A percentile compares a stretch with the other conserved stretches of the same genome.
phyloP scores from a whole-genome alignment of 1,140 invertebrate genomes.

The Cydia strobilella region DNA sequence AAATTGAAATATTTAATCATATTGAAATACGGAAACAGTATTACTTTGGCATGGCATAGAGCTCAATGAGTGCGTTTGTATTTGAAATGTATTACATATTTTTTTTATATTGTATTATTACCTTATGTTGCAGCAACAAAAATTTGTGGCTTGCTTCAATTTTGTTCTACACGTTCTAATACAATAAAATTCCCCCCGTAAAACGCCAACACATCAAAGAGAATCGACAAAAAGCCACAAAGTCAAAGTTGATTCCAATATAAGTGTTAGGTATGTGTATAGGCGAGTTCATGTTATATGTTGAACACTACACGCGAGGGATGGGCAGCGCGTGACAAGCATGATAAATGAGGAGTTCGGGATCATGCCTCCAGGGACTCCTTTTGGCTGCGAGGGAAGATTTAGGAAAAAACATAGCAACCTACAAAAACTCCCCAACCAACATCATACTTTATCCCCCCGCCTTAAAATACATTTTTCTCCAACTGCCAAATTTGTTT shows the following conservation, averaged over 20 bases:
- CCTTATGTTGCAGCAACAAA: neutral
- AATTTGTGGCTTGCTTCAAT: neutral
- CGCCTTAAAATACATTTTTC: conserved; percentile 46
- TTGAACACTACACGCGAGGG: conserved; percentile 66
- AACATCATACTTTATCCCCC: conserved; percentile 45
- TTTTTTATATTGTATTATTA: neutral
- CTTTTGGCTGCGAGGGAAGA: conserved; percentile 55
- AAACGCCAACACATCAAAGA: conserved; percentile 19
- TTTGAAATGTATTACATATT: neutral
- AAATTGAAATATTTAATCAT: too few species aligned
- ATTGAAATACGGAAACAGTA: too few species aligned
- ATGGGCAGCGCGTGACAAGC: conserved; percentile 76
- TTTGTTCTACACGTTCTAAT: neutral
- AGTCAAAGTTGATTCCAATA: conserved; percentile 29
- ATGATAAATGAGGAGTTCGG: conserved; percentile 73
- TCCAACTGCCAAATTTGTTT: conserved; percentile 36
- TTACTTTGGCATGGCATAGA: too few species aligned
- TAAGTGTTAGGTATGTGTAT: conserved; percentile 24
- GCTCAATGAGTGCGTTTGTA: too few species aligned
- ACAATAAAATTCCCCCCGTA: neutral
- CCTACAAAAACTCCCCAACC: conserved; percentile 33
- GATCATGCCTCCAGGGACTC: conserved; percentile 70
- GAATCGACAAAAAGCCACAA: conserved; percentile 27
- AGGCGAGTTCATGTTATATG: conserved; percentile 48
- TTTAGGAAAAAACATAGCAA: conserved; percentile 56